Evolutionary conservation across 2,888 invertebrate species (phyloP).

Genomic region (Drosophila ochracea): DNA sequence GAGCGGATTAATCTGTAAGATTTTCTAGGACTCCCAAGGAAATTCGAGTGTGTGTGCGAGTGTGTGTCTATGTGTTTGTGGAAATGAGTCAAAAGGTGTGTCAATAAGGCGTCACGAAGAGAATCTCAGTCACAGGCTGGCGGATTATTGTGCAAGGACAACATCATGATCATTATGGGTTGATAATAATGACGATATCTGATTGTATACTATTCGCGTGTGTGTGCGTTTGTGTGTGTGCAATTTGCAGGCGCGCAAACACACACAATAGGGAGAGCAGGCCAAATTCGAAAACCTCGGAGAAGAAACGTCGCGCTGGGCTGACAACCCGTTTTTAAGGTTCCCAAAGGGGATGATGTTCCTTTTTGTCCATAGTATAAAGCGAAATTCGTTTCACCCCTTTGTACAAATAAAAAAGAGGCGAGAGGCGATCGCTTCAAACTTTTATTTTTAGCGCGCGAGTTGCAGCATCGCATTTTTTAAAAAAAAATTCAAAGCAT

Average conservation of each 20-base stretch:
- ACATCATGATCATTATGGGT: conserved; percentile 60
- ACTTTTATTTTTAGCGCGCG: conserved; percentile 49
- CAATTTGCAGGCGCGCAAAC: conserved; percentile 50
- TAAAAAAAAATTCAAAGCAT: conserved; percentile 54
- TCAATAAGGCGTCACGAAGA: conserved; percentile 40
- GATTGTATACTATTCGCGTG: conserved; percentile 10
- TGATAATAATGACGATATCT: conserved; percentile 39
- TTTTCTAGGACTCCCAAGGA: conserved; percentile 3
- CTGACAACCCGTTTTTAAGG: conserved; percentile 79
- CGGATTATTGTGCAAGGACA: conserved; percentile 66
- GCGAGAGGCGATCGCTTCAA: conserved; percentile 64
- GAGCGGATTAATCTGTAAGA: conserved; percentile 21
- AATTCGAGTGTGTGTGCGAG: background rate
- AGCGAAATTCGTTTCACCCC: conserved; percentile 76
- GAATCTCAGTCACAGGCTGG: conserved; percentile 43
- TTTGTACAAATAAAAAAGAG: conserved; percentile 66
- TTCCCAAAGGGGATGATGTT: conserved; percentile 70
- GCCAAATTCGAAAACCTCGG: conserved; percentile 37
- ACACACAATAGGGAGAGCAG: conserved; percentile 64
- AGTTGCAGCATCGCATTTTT: conserved; percentile 54
- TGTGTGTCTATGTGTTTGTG: conserved; percentile 11
- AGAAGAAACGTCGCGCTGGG: conserved; percentile 26
- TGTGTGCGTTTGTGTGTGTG: conserved; percentile 18
- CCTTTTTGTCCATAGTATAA: conserved; percentile 29
- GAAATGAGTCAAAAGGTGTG: conserved; percentile 49